These are phyloP conservation scores for Leptinotarsa tumamoca DNA, from an alignment of 2,888 invertebrate genomes.

Conservation along the genomic window DNA sequence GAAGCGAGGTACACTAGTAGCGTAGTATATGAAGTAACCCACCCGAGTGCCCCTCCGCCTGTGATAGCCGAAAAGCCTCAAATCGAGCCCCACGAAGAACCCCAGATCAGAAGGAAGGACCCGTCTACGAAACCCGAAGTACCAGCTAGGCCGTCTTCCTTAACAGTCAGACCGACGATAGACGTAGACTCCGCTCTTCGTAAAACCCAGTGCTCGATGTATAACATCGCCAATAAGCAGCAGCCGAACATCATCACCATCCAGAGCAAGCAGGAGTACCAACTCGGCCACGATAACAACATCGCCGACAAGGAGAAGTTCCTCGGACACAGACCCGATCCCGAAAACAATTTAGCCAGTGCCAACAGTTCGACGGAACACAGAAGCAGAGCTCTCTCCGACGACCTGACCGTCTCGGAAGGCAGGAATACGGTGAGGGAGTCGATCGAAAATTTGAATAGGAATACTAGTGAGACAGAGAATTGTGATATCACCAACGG, in stretches of 20 bases:
- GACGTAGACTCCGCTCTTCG: slow-evolving; percentile 64
- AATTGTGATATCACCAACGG: slow-evolving; percentile 54
- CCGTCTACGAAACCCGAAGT: slow-evolving; percentile 76
- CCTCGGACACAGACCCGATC: slow-evolving; percentile 57
- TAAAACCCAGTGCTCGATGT: slow-evolving; percentile 74
- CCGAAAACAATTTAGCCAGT: slow-evolving; percentile 26
- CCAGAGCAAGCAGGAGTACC: slow-evolving; percentile 56
- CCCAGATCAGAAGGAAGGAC: slow-evolving; percentile 69
- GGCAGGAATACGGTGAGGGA: slow-evolving; percentile 44
- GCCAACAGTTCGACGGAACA: slow-evolving; percentile 21
- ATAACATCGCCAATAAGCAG: slow-evolving; percentile 78
- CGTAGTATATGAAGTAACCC: slow-evolving; percentile 34
- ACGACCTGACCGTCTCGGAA: slow-evolving; percentile 21
- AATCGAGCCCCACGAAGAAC: slow-evolving; percentile 53
- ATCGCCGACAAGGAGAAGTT: slow-evolving; percentile 65
- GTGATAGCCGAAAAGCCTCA: slow-evolving; percentile 47
- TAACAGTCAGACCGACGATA: slow-evolving; percentile 64
- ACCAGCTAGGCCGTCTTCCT: slow-evolving; percentile 82
- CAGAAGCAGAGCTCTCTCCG: slow-evolving; percentile 22
- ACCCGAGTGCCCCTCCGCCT: slow-evolving; percentile 23
- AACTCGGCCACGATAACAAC: slow-evolving; percentile 63
- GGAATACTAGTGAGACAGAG: slow-evolving; percentile 55
- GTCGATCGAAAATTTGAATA: slow-evolving; percentile 52
- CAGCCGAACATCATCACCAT: slow-evolving; percentile 72
- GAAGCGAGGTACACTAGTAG: slow-evolving; percentile 34